Evolutionary conservation across 2,888 invertebrate genomes (phyloP), one percentile per base, ranked within the genome.

Genomic region (Pelosia muscerda): DNA sequence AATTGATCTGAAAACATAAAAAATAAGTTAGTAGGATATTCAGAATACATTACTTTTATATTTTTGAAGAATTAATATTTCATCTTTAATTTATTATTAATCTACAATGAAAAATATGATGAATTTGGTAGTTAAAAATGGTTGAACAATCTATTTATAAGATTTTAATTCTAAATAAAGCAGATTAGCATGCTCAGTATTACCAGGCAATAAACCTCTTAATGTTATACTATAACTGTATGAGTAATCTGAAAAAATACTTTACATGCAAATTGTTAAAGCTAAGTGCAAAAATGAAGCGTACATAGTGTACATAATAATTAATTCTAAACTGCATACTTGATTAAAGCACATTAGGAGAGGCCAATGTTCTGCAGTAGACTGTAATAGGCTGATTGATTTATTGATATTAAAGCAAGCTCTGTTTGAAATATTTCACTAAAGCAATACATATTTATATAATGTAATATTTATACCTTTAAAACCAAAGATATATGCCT

Each of bases 1-100:
- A 76, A 65, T 54, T 65, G 34, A 71, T 34, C 79, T 79, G 79
- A 67, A 79, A 79, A 66, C 62, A 64, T 68, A 71, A 71, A 68
- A 55, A 63, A 28, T 19, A 63, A 2, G n/a, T 67, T 59, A 67
- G 31, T 38, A 26, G 26, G n/a, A 8, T 10, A 57, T 25, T 42
- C 23, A 11, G 15, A 57, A 57, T 57, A 1, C n/a, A 1, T 55
- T 23, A 19, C 15, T 25, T 31, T 34, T 22, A 15, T 55, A 9
- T 55, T 22, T 25, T 49, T 49, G 49, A 49, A 49, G 9, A 6
- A 13, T 5, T 28, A 28, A 31, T 49, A n/a, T 19, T 49, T n/a
- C 2, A n/a, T 38, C 6, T 19, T n/a, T 49, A 49, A 42, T 49
- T 6, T 8, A n/a, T 6, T 8, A n/a, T n/a, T n/a, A n/a, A n/a